phyloP scores from a whole-genome alignment of 2,113 vertebrate genomes.

The Gadus chalcogrammus region DNA sequence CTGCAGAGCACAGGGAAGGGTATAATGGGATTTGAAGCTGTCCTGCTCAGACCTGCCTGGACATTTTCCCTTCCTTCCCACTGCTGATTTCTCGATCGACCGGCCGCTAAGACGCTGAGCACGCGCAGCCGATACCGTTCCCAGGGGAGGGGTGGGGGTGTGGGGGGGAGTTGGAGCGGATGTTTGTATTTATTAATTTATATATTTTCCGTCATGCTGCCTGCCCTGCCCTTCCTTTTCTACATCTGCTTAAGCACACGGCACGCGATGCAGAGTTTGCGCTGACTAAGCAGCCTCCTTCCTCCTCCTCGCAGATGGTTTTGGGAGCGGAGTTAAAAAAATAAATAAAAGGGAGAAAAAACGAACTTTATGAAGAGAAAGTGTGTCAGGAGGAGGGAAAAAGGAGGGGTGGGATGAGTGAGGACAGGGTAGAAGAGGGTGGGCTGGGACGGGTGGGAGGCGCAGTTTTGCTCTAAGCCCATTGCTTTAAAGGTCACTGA shows the following conservation, averaged over 20 bases:
- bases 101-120: conserved; percentile 26
- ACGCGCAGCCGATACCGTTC: conserved; percentile 8
- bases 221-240: conserved; percentile 4
- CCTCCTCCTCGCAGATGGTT: conserved; percentile 50
- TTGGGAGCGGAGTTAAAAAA: conserved; percentile 22
- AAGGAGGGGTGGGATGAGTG: conserved; percentile 10
- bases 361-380: conserved; percentile 30
- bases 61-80: not conserved
- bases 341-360: conserved; percentile 14
- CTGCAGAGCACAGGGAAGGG: conserved; percentile 1
- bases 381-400: conserved; percentile 55
- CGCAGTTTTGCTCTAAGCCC: not conserved
- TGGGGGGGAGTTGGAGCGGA: conserved; percentile 4
- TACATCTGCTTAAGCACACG: conserved; percentile 65
- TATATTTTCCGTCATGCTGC: no score
- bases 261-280: conserved; percentile 31
- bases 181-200: no score
- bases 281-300: conserved; percentile 66
- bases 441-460: not conserved
- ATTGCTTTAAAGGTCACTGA: conserved; percentile 12
- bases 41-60: conserved; percentile 36
- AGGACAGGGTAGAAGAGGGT: not conserved
- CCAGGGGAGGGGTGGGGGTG: no score
- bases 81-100: conserved; percentile 10
- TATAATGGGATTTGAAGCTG: conserved; percentile 47